Percentiles rank a stretch among this genome's conserved stretches.
Conservation (phyloP, 2,797 vertebrate species). For the Botia almorhae region DNA sequence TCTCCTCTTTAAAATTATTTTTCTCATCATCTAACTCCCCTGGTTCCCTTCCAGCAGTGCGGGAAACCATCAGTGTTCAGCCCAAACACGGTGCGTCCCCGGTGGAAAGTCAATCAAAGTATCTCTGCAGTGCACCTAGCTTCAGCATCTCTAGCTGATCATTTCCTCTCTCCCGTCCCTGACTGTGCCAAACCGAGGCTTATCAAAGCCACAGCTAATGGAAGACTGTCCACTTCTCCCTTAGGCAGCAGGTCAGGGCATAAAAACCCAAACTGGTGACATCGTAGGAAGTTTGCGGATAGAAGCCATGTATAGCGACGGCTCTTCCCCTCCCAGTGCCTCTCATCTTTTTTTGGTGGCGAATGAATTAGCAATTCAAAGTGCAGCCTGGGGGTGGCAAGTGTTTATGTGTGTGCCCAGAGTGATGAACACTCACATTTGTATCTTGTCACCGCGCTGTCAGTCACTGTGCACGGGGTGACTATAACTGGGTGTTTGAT, state of each 20-base stretch:
- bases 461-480: conserved; percentile 64
- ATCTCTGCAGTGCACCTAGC: conserved; percentile 69
- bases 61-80: conserved; percentile 34
- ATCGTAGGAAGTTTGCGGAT: conserved; percentile 65
- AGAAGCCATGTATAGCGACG: conserved; percentile 58
- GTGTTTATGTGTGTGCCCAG: conserved; percentile 75
- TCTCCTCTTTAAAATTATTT: conserved; percentile 22
- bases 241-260: conserved; percentile 49
- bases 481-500: conserved; percentile 25
- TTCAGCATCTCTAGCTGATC: conserved; percentile 68
- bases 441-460: conserved; percentile 79
- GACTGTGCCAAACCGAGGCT: conserved; percentile 65
- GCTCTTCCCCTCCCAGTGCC: conserved; percentile 57
- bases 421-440: conserved; percentile 80
- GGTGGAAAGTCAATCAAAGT: conserved; percentile 74
- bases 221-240: conserved; percentile 68
- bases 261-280: conserved; percentile 73
- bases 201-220: conserved; percentile 76
- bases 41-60: conserved; percentile 30
- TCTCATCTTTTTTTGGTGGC: conserved; percentile 59
- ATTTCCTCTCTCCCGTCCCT: conserved; percentile 73
- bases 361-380: conserved; percentile 78
- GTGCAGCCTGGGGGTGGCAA: conserved; percentile 64
- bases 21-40: conserved; percentile 30
- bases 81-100: conserved; percentile 55